Conservation (phyloP, 2,888 invertebrate genomes). For the Empis livida region DNA sequence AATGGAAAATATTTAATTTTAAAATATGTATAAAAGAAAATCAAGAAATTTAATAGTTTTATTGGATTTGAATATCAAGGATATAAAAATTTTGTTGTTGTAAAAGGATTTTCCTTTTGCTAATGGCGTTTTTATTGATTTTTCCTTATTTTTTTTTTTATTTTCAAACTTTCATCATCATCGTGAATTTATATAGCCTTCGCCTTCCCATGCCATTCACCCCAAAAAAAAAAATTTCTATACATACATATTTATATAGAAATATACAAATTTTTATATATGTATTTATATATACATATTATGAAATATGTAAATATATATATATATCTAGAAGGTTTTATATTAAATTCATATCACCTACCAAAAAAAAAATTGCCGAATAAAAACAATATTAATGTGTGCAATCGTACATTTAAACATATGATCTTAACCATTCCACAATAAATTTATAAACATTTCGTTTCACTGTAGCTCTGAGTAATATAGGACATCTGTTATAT, state of each 20-base stretch:
- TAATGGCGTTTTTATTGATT: constrained; percentile 24
- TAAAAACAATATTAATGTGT: no score
- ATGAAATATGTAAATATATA: constrained; percentile 10
- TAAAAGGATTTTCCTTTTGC: constrained; percentile 6
- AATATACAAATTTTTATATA: constrained; percentile 2
- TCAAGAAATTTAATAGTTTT: neutral
- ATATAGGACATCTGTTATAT: no score
- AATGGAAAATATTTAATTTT: neutral
- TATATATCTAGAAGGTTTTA: no score
- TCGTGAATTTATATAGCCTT: constrained; percentile 2
- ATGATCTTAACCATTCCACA: no score
- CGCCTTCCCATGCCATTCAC: constrained; percentile 14
- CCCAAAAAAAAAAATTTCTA: constrained; percentile 6
- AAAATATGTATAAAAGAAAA: neutral
- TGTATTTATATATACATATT: constrained; percentile 4
- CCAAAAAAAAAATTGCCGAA: no score
- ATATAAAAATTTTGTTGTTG: neutral
- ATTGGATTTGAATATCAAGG: neutral
- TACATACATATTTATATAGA: neutral
- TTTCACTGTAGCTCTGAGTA: no score
- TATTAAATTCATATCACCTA: no score
- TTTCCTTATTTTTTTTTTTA: constrained; percentile 16
- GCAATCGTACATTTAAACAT: no score
- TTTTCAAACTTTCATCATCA: constrained; percentile 7
- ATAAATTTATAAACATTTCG: no score